phyloP scores from a whole-genome alignment of 2,888 invertebrate species.

The Clusia tigrina region DNA sequence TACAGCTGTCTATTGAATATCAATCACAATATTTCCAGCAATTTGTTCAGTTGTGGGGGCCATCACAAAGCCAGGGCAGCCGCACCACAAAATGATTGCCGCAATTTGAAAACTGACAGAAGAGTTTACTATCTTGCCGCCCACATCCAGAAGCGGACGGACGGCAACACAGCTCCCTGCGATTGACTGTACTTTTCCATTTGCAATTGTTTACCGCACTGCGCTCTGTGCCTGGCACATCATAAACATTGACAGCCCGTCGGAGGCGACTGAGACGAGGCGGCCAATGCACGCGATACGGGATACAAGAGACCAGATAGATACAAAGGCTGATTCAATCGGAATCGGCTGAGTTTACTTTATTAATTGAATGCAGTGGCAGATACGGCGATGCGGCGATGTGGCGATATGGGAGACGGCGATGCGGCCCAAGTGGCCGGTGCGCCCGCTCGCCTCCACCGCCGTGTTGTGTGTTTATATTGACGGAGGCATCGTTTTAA shows the following conservation, averaged over 20 bases:
- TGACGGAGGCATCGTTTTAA: not conserved
- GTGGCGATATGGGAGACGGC: not conserved
- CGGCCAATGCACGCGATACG: no score
- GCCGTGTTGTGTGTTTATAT: not conserved
- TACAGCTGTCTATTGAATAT: no score
- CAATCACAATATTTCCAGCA: no score
- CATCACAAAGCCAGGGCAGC: no score
- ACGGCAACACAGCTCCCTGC: conserved; percentile 38
- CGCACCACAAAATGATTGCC: no score
- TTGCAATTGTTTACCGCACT: conserved; percentile 25
- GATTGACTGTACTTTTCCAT: conserved; percentile 37
- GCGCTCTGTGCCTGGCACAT: no score
- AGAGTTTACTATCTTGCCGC: no score
- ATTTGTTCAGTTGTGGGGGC: no score
- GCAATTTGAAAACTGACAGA: conserved; percentile 41
- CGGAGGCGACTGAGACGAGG: not conserved
- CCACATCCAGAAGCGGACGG: conserved; percentile 37
- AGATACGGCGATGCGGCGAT: no score
- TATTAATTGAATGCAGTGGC: conserved; percentile 50
- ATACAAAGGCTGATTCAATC: not conserved
- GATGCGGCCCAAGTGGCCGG: no score
- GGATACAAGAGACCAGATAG: not conserved
- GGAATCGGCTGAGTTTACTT: conserved; percentile 38
- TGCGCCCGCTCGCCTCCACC: not conserved
- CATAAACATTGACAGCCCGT: no score